A percentile compares a stretch with the other conserved stretches of the same genome.
Evolutionary conservation across 2,888 invertebrate genomes (phyloP).

Genomic region (Calliopum simillimum): DNA sequence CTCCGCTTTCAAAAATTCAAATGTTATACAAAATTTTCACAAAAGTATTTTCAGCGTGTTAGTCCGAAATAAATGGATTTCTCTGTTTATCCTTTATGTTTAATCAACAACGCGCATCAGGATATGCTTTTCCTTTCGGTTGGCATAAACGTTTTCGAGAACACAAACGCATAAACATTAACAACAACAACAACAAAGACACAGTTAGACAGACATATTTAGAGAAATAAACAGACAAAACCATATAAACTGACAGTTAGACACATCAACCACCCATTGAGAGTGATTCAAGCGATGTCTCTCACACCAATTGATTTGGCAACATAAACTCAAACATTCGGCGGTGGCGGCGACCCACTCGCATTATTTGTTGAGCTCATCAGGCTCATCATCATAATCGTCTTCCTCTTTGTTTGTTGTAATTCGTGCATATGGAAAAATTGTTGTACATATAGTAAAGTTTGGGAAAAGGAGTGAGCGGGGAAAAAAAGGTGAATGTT

Average conservation of each 20-base stretch:
- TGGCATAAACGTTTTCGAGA: constrained; percentile 21
- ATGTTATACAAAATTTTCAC: constrained; percentile 13
- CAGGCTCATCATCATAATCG: constrained; percentile 30
- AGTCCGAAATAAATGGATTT: constrained; percentile 64
- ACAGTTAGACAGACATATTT: neutral
- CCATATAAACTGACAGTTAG: constrained; percentile 39
- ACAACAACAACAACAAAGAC: neutral
- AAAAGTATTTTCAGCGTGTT: constrained; percentile 54
- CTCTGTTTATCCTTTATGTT: constrained; percentile 41
- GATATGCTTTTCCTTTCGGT: constrained; percentile 32
- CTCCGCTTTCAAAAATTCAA: constrained; percentile 17
- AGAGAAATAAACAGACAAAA: neutral
- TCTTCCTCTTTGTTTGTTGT: constrained; percentile 14
- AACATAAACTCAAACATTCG: neutral
- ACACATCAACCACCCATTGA: constrained; percentile 20
- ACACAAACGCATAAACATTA: constrained; percentile 23
- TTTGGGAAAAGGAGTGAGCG: too few species aligned
- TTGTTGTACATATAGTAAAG: too few species aligned
- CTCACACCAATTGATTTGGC: neutral
- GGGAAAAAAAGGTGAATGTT: too few species aligned
- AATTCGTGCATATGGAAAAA: constrained; percentile 8
- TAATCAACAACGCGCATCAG: constrained; percentile 32
- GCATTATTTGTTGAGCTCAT: constrained; percentile 32
- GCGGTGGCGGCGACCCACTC: neutral
- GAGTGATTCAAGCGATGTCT: neutral